Evolutionary conservation across 2,113 vertebrate genomes (phyloP).

Genomic region (Alectura lathami): DNA sequence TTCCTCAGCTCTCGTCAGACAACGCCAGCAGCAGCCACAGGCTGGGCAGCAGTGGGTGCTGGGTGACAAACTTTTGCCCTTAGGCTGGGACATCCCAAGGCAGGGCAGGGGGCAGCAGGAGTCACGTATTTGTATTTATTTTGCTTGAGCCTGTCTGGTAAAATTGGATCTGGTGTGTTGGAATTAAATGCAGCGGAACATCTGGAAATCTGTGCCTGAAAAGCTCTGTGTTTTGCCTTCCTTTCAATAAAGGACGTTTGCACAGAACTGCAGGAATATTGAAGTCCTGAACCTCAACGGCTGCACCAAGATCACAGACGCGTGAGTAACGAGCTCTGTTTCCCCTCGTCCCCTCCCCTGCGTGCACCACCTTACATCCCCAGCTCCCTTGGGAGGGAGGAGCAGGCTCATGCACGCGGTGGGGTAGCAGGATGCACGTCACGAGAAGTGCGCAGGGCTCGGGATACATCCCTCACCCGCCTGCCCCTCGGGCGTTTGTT

Average conservation of each 20-base stretch:
- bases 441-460: fast-evolving
- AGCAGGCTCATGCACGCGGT: fast-evolving
- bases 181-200: background rate
- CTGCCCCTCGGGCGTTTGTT: fast-evolving
- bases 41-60: background rate
- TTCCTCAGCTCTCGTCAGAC: background rate
- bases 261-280: constrained; percentile 98
- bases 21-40: background rate
- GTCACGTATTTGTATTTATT: background rate
- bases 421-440: background rate
- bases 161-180: fast-evolving
- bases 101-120: background rate
- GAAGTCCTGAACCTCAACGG: constrained; percentile 96
- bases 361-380: fast-evolving
- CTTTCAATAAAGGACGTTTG: constrained; percentile 85
- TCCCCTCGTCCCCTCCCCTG: background rate
- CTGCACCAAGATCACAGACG: constrained; percentile 98
- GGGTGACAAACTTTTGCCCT: background rate
- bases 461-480: fast-evolving
- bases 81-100: background rate
- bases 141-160: fast-evolving
- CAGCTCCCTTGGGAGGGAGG: background rate
- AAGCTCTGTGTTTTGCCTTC: background rate
- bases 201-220: background rate
- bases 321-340: constrained; percentile 75